Evolutionary conservation across 1,140 invertebrate genomes (phyloP), one percentile per base, ranked within the genome.

Genomic region (Drosophila mauritiana): DNA sequence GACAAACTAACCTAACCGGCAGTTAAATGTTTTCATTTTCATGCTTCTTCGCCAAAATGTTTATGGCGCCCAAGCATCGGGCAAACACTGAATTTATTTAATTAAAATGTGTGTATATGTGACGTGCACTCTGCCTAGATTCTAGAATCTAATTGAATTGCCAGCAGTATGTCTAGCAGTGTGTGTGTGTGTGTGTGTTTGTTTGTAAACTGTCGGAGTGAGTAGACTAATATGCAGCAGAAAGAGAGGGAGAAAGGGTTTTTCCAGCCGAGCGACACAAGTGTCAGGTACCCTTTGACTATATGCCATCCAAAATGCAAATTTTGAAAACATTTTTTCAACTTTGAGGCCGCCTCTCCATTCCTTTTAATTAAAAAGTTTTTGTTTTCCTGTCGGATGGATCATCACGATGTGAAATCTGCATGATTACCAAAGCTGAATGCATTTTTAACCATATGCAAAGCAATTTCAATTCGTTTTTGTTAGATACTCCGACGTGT

Each of bases 21-120:
- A 75, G 70, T 80, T 89, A 89, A 89, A 89, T 89, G 85, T 89
- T 89, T 89, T 89, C 73, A 88, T 88, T 88, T 88, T 83, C 83
- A 13, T 31, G 46, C 69, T 46, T 22, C 53, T 59, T 45, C 45
- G 54, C 67, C 49, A 67, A 67, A 80, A 78, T 88, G 82, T 88
- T 88, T 86, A 88, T 88, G 83, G 88, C 73, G 73, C 64, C 74
- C 76, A 59, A 78, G 67, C 73, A 80, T 64, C 76, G 69, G 61
- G 80, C 80, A 85, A 89, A 89, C 62, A 89, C 84, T 59, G 73
- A 89, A 89, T 89, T 80, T 89, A 89, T 89, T 89, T 89, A 89
- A 89, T 89, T 89, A 89, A 89, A 89, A 89, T 84, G 46, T 67
- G 42, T 67, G 39, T 43, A 54, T 54, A 36, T 52, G 46, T 52